These are phyloP conservation scores for Leptinotarsa haldemani DNA, from an alignment of 2,888 invertebrate species.

Conservation along the genomic window DNA sequence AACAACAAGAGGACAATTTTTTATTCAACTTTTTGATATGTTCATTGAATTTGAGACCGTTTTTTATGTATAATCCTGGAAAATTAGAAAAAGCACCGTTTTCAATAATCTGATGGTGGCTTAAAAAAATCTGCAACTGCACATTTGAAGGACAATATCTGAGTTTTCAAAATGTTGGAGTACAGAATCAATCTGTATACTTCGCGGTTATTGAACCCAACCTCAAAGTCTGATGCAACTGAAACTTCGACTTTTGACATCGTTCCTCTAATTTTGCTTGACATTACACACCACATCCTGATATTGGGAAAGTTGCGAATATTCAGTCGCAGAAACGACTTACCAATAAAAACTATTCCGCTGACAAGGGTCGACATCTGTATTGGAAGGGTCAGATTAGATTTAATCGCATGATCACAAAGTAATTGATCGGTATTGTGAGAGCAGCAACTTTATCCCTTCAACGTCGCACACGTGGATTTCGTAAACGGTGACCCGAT, in stretches of 20 bases:
- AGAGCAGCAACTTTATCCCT: slow-evolving; percentile 52
- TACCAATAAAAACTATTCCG: slow-evolving; percentile 56
- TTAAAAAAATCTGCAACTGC: too few species aligned
- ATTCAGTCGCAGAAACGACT: slow-evolving; percentile 37
- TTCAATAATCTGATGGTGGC: too few species aligned
- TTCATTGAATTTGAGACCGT: too few species aligned
- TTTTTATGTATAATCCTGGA: too few species aligned
- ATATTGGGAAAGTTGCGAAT: slow-evolving; percentile 56
- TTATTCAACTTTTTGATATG: too few species aligned
- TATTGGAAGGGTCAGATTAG: slow-evolving; percentile 58
- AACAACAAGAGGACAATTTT: too few species aligned
- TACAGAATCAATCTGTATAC: too few species aligned
- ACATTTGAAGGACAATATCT: too few species aligned
- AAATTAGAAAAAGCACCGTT: too few species aligned
- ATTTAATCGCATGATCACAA: slow-evolving; percentile 60
- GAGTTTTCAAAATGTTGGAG: too few species aligned
- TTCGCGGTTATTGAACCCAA: background rate
- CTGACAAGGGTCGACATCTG: slow-evolving; percentile 58
- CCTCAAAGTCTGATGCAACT: background rate
- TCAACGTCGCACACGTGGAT: slow-evolving; percentile 46
- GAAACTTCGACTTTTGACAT: background rate
- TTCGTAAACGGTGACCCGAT: slow-evolving; percentile 43
- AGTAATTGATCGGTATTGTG: slow-evolving; percentile 63
- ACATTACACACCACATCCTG: slow-evolving; percentile 13
- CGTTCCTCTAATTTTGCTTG: background rate